Percentiles rank a stretch among this genome's conserved stretches.
phyloP scores from a whole-genome alignment of 1,140 invertebrate genomes.

The Lineus longissimus region DNA sequence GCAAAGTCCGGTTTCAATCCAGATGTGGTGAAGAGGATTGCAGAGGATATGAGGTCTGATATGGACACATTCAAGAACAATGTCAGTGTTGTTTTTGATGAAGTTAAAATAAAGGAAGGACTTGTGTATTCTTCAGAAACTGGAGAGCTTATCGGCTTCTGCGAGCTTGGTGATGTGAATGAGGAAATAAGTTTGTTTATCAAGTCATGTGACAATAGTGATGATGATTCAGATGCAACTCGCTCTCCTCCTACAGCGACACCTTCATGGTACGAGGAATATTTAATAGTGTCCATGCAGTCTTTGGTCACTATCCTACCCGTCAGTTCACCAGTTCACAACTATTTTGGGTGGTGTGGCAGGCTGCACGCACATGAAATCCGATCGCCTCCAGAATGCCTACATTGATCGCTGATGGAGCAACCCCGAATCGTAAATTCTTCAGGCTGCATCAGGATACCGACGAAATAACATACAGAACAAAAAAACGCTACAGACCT shows the following conservation, averaged over 20 bases:
- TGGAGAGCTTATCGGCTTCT: neutral
- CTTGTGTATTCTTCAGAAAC: neutral
- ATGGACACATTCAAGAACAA: neutral
- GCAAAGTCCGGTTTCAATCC: neutral
- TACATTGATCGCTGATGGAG: neutral
- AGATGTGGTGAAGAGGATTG: neutral
- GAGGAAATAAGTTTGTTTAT: neutral
- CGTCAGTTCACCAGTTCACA: neutral
- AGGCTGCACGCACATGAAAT: neutral
- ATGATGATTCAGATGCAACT: neutral
- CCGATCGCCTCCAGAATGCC: neutral
- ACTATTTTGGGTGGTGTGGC: neutral
- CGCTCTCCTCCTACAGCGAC: no score
- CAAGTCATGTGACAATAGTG: neutral
- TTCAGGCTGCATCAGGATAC: neutral
- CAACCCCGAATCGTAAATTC: neutral
- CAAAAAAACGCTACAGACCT: neutral
- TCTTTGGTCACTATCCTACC: neutral
- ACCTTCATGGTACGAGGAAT: neutral
- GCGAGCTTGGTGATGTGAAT: neutral
- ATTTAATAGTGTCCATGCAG: neutral
- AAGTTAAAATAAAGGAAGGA: neutral
- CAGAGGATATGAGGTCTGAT: neutral
- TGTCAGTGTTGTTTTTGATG: neutral
- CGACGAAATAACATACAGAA: neutral